Evolutionary conservation across 92 coral and sea anemone genomes (phyloP).

Genomic region (Zoanthus sociatus): DNA sequence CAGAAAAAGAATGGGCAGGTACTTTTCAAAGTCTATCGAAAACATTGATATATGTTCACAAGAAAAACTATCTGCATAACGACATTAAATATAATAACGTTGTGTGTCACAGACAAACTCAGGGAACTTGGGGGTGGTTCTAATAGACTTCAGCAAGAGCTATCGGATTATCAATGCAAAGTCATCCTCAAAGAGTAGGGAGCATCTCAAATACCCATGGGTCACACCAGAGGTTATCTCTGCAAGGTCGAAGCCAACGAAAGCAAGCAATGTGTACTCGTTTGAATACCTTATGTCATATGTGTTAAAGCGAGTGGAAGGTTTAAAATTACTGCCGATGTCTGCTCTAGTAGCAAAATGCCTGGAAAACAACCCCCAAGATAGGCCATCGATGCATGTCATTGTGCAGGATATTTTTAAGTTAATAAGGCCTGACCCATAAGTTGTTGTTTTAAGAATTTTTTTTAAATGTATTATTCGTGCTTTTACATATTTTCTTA

Average conservation of each 20-base stretch:
- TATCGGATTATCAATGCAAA: neutral
- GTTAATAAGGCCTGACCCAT: too few species aligned
- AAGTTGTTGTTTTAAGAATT: too few species aligned
- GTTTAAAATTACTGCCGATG: neutral
- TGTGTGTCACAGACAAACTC: neutral
- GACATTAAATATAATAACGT: neutral
- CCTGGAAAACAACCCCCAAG: neutral
- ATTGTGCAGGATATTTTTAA: neutral
- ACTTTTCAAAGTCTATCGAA: neutral
- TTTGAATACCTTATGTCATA: neutral
- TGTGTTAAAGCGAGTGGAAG: neutral
- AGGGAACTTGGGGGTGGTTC: neutral
- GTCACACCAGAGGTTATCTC: neutral
- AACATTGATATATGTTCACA: neutral
- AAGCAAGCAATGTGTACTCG: neutral
- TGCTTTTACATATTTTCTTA: too few species aligned
- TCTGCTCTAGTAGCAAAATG: too few species aligned
- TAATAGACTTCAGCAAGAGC: constrained; percentile 1
- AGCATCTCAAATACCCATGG: neutral
- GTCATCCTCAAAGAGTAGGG: neutral
- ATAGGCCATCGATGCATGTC: neutral
- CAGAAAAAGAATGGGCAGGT: neutral
- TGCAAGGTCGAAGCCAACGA: too few species aligned
- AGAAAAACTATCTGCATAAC: neutral
- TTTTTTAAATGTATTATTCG: too few species aligned